Base-by-base conservation (phyloP, 1,140 invertebrate genomes). In the Thereuonema tuberculata region DNA sequence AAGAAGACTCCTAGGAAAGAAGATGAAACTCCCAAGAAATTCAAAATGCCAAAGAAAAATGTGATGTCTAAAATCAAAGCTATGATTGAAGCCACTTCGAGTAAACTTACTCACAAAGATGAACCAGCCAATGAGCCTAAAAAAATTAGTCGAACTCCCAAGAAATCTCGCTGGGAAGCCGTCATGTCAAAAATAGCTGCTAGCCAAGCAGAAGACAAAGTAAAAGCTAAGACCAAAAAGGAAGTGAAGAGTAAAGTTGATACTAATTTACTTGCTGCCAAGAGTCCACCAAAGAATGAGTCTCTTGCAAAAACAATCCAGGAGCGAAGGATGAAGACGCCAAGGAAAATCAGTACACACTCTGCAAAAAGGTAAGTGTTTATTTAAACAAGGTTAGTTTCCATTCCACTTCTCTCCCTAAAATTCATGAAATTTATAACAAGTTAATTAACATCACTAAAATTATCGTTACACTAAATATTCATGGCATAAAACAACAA, bases 111-210 rank as follows among this genome's bases (percentile, higher is more conserved):
- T 1, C 25, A 25, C n/a, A 54, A 15, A 0, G 57, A 31, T 2
- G 57, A 55, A 24, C 23, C 29, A 5, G 17, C 20, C 2, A 27
- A 61, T 0, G 49, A 47, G 0, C 26, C 56, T 9, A 48, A 50
- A 31, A 50, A 59, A 37, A 5, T 31, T 1, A 29, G 2, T 3
- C 63, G 68, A 28, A 66, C 66, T 9, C 67, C 69, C 2, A 70
- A 69, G 1, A 74, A 72, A 58, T 72, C 67, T 64, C 71, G 73
- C 61, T 75, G 74, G 74, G 71, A 68, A 50, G 65, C 67, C 12
- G 72, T 75, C 20, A 75, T 74, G 68, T 72, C 69, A 3, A 68
- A 74, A 55, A 73, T 75, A 27, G 70, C 70, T 25, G 62, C 62
- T 2, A 59, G 63, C 37, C 58, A 63, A 9, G 61, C 60, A 12